phyloP scores from a whole-genome alignment of 2,797 vertebrate species.

The Heliangelus exortis region DNA sequence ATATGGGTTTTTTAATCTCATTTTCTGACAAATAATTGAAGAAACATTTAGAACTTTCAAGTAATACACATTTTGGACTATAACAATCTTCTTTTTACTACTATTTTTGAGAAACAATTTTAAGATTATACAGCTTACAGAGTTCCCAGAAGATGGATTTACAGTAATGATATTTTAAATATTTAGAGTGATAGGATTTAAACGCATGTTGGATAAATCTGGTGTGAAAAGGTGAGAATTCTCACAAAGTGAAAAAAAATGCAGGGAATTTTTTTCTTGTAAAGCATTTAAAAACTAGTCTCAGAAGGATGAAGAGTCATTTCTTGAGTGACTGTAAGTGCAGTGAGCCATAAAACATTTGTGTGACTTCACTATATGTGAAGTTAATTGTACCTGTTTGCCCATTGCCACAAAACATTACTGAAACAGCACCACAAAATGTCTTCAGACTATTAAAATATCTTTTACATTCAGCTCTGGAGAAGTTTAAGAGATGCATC shows the following conservation, averaged over 20 bases:
- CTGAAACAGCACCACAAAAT: neutral
- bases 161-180: neutral
- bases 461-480: neutral
- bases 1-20: neutral
- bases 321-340: neutral
- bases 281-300: neutral
- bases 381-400: neutral
- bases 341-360: neutral
- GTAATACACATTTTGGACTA: neutral
- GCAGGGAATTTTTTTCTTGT: neutral
- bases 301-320: neutral
- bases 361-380: neutral
- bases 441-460: neutral
- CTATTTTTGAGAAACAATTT: neutral
- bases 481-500: neutral
- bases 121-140: neutral
- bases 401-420: neutral
- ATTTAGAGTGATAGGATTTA: neutral
- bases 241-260: neutral
- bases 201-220: neutral
- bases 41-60: neutral
- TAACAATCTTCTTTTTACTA: neutral
- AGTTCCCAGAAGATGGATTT: neutral
- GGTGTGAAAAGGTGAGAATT: neutral
- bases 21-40: neutral